Percentiles rank a stretch among this genome's conserved stretches.
Conservation (phyloP, 2,888 invertebrate genomes). For the Cephus sareptanus region DNA sequence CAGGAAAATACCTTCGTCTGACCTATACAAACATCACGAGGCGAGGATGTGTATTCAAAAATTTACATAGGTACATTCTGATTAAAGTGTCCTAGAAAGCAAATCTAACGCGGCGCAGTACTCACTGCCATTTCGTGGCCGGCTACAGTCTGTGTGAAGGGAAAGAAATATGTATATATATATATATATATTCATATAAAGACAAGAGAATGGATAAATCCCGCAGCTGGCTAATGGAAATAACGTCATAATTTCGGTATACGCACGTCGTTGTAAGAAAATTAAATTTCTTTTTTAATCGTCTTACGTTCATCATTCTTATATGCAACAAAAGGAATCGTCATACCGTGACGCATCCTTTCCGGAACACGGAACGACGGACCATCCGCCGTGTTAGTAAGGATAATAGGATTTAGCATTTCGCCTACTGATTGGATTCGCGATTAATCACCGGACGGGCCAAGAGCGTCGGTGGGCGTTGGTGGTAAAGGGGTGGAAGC, state of each 20-base stretch:
- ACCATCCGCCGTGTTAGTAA: not conserved
- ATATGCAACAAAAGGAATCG: not conserved
- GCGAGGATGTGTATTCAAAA: conserved; percentile 63
- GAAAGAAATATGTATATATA: not conserved
- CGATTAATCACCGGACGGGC: conserved; percentile 47
- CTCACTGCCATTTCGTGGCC: conserved; percentile 26
- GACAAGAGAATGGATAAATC: not conserved
- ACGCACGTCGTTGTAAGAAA: not conserved
- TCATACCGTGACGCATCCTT: not conserved
- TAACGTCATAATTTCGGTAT: not conserved
- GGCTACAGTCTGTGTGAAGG: not conserved
- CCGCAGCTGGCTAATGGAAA: not conserved
- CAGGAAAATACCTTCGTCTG: conserved; percentile 64
- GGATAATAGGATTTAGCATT: conserved; percentile 6
- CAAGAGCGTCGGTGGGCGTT: conserved; percentile 14
- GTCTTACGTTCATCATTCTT: not conserved
- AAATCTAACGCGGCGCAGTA: conserved; percentile 60
- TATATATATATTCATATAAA: not conserved
- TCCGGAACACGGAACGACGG: not conserved
- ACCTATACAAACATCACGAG: conserved; percentile 64
- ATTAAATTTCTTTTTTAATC: not conserved
- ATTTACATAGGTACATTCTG: conserved; percentile 67
- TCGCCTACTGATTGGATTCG: conserved; percentile 51
- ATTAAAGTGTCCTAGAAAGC: conserved; percentile 66
- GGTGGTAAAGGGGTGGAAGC: conserved; percentile 14